These are phyloP conservation scores for Pogonophryne albipinna DNA, from an alignment of 2,797 vertebrate species.

Conservation along the genomic window DNA sequence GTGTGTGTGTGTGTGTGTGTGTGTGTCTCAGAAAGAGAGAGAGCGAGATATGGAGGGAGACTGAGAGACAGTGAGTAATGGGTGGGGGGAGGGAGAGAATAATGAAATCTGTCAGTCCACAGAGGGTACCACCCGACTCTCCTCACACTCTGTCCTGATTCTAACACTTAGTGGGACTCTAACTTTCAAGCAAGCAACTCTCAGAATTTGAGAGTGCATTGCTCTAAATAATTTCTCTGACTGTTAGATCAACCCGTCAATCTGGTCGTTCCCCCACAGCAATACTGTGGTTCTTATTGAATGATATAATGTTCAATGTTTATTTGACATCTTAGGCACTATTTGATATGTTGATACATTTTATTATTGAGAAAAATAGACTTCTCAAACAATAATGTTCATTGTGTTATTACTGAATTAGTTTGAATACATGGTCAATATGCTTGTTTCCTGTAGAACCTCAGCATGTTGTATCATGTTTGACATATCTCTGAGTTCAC, in stretches of 20 bases:
- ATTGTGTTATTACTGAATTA: background rate
- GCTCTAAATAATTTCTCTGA: conserved; percentile 28
- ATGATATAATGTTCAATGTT: too few species aligned
- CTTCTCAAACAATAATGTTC: too few species aligned
- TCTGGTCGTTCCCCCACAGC: background rate
- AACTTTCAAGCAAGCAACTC: conserved; percentile 17
- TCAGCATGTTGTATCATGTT: background rate
- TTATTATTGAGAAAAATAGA: too few species aligned
- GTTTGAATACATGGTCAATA: background rate
- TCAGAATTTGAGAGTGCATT: conserved; percentile 3
- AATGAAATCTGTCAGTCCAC: conserved; percentile 66
- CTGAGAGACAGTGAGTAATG: conserved; percentile 46
- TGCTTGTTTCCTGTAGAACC: background rate
- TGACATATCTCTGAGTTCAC: background rate
- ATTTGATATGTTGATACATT: too few species aligned
- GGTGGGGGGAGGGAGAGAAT: conserved; percentile 26
- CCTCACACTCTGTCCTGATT: conserved; percentile 35
- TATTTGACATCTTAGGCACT: too few species aligned
- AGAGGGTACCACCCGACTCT: conserved; percentile 45
- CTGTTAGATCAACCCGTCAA: conserved; percentile 13
- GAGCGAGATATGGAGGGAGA: conserved; percentile 48
- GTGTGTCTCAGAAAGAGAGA: background rate
- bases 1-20: conserved; percentile 25
- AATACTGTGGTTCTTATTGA: background rate
- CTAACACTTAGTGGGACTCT: conserved; percentile 12